Conservation (phyloP, 1,140 invertebrate species). For the Cyphomyrmex costatus region DNA sequence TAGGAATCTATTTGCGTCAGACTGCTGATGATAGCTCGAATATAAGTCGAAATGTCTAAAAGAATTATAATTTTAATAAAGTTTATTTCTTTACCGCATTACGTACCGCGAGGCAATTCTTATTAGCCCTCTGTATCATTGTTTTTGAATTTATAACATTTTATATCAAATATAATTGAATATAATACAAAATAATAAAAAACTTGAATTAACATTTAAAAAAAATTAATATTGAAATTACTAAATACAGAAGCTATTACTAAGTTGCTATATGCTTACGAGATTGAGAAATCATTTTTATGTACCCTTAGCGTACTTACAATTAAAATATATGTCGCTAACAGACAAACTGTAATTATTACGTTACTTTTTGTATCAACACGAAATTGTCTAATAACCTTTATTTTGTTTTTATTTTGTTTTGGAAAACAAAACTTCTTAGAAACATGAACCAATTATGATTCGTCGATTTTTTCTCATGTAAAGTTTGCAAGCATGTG, state of each 20-base stretch:
- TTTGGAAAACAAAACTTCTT: conserved; percentile 4
- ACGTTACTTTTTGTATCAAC: neutral
- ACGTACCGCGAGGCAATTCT: no score
- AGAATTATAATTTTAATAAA: no score
- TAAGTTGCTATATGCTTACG: neutral
- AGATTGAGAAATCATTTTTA: neutral
- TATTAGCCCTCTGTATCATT: no score
- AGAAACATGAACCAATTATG: conserved; percentile 33
- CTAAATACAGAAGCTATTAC: neutral
- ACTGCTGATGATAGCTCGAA: no score
- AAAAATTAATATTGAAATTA: neutral
- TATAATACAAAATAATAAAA: neutral
- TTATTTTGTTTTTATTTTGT: conserved; percentile 26
- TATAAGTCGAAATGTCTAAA: no score
- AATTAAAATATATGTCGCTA: neutral
- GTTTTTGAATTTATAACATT: no score
- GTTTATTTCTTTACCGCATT: no score
- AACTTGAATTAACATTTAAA: no score
- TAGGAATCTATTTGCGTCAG: no score
- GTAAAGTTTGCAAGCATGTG: neutral
- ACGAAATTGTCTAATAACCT: neutral
- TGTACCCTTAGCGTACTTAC: neutral
- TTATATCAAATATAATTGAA: neutral
- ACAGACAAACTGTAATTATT: conserved; percentile 8
- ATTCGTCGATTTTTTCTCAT: neutral